These are phyloP conservation scores for Myathropa florea DNA, from an alignment of 2,888 invertebrate genomes.

Conservation along the genomic window DNA sequence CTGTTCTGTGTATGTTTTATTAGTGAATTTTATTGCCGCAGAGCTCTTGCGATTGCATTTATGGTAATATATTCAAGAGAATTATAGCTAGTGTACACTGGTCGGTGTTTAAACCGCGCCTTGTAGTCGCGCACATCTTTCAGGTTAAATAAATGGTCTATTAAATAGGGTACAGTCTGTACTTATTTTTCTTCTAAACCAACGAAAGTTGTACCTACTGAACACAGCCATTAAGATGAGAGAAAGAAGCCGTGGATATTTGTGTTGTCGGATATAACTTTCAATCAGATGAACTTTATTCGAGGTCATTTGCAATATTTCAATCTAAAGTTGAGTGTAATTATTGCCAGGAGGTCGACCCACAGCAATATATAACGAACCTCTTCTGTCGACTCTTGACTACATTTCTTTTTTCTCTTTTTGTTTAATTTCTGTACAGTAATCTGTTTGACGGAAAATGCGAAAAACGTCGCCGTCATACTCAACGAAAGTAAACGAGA, in stretches of 20 bases:
- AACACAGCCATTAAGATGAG: slow-evolving; percentile 15
- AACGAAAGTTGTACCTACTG: slow-evolving; percentile 25
- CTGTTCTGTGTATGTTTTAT: background rate
- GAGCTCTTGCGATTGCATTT: background rate
- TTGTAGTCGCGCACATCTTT: slow-evolving; percentile 33
- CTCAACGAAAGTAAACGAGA: slow-evolving; percentile 53
- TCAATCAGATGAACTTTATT: slow-evolving; percentile 65
- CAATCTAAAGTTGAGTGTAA: slow-evolving; percentile 50
- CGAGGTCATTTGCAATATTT: slow-evolving; percentile 64
- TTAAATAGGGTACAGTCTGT: background rate
- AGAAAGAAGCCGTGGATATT: slow-evolving; percentile 34
- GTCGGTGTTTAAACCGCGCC: background rate
- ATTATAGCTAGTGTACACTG: background rate
- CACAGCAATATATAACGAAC: slow-evolving; percentile 46
- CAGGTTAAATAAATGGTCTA: background rate
- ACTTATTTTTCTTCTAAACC: background rate
- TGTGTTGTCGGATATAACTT: slow-evolving; percentile 44
- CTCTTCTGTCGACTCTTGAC: slow-evolving; percentile 35
- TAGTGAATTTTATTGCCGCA: background rate
- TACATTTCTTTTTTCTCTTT: slow-evolving; percentile 12
- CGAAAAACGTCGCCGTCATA: slow-evolving; percentile 14
- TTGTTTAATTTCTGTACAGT: slow-evolving; percentile 13
- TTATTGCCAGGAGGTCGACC: slow-evolving; percentile 38
- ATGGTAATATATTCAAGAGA: background rate
- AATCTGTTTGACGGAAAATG: background rate